Base-by-base conservation (phyloP, 2,888 invertebrate species). In the Aspidapion aeneum region DNA sequence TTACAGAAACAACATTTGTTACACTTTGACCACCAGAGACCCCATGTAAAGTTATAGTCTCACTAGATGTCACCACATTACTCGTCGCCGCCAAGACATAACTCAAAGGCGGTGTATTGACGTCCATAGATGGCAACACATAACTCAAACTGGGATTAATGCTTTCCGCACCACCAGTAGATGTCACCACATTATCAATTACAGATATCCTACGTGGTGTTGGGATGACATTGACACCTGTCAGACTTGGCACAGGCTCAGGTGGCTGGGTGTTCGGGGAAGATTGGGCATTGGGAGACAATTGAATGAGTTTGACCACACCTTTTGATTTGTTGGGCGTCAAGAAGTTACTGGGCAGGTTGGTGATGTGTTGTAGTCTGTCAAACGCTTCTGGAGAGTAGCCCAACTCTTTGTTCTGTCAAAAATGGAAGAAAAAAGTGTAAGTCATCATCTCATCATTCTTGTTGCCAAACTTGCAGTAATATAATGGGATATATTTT, bases 381-480 rank as follows among this genome's bases (percentile, higher is more conserved):
- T 63, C 58, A 61, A 71, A 72, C 1, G 74, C 74, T 56, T 71
- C 69, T 1, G 67, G 59, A 3, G 65, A 63, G 63, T 70, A 74
- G 18, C 71, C 69, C 22, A 71, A 22, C 12, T 58, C 52, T 55
- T 22, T 21, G 55, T 60, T 49, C 66, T 66, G 52, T n/a, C n/a
- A n/a, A n/a, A 58, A 63, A 62, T 51, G 18, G 9, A 48, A 9
- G 49, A 48, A 48, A 12, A 48, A n/a, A 48, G 49, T 48, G 49
- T n/a, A n/a, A 48, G n/a, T n/a, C n/a, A n/a, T n/a, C n/a, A n/a
- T n/a, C n/a, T n/a, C n/a, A n/a, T n/a, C n/a, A n/a, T n/a, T n/a
- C n/a, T n/a, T n/a, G n/a, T n/a, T n/a, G n/a, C n/a, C n/a, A n/a
- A n/a, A n/a, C n/a, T n/a, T n/a, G n/a, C n/a, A n/a, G n/a, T n/a